Evolutionary conservation across 2,113 vertebrate genomes (phyloP).

Genomic region (Lates calcarifer): DNA sequence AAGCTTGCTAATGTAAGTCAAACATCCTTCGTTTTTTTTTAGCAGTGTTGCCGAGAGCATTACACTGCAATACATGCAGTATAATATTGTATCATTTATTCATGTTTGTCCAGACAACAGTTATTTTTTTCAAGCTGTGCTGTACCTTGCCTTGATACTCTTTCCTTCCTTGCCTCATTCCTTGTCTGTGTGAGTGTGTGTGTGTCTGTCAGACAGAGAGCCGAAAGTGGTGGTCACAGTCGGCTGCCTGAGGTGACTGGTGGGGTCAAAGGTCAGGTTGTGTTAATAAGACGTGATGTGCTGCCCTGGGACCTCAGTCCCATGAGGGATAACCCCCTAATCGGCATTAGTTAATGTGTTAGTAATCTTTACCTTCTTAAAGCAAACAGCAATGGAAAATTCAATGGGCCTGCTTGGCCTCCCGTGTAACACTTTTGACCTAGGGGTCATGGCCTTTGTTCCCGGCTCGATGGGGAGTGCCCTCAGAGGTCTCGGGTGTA

Average conservation of each 20-base stretch:
- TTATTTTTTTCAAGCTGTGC: conserved; percentile 46
- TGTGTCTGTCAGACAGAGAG: conserved; percentile 16
- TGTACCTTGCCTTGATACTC: conserved; percentile 56
- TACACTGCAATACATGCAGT: background rate
- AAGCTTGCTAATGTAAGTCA: background rate
- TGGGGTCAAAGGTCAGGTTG: conserved; percentile 80
- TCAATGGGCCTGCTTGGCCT: conserved; percentile 89
- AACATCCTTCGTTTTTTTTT: background rate
- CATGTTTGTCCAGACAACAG: conserved; percentile 1
- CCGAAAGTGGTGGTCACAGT: conserved; percentile 72
- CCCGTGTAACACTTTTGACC: conserved; percentile 91
- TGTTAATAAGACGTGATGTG: conserved; percentile 83
- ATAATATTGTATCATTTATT: conserved; percentile 16
- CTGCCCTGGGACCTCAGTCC: conserved; percentile 83
- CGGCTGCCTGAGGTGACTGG: conserved; percentile 68
- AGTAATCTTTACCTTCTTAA: conserved; percentile 94
- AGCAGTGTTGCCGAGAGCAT: background rate
- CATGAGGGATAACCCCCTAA: conserved; percentile 89
- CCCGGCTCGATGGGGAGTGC: conserved; percentile 88
- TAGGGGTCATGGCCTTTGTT: conserved; percentile 91
- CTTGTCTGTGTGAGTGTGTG: background rate
- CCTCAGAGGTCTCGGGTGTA: conserved; percentile 89
- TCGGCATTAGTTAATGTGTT: conserved; percentile 94
- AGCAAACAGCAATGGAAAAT: conserved; percentile 89
- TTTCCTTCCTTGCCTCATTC: background rate